Evolutionary conservation across 2,113 vertebrate genomes (phyloP).

Genomic region (Mesocricetus auratus): DNA sequence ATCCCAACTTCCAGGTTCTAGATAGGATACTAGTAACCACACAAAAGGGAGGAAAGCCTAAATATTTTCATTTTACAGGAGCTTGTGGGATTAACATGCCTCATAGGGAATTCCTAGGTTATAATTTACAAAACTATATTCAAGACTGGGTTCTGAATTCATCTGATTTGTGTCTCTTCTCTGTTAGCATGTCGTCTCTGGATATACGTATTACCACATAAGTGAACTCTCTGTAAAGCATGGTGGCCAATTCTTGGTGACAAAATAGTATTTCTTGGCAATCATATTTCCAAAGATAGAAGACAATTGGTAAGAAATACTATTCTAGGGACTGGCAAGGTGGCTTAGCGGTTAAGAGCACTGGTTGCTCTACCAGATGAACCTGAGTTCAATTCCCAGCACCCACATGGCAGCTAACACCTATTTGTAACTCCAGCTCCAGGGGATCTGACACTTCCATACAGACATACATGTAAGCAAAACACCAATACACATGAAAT

Average conservation of each 20-base stretch:
- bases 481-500: not conserved
- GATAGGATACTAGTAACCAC: not conserved
- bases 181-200: not conserved
- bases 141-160: constrained; percentile 30
- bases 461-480: not conserved
- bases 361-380: not conserved
- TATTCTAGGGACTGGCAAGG: not conserved
- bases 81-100: not conserved
- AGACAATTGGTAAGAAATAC: not conserved
- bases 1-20: not conserved
- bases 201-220: not conserved
- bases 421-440: not conserved
- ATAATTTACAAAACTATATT: constrained; percentile 26
- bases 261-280: not conserved
- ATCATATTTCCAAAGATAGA: not conserved
- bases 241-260: not conserved
- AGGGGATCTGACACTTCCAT: not conserved
- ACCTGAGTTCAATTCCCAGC: not conserved
- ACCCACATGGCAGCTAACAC: not conserved
- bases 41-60: constrained; percentile 18
- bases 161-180: not conserved
- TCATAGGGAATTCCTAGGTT: not conserved
- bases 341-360: not conserved
- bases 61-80: not conserved
- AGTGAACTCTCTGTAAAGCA: not conserved